phyloP scores from a whole-genome alignment of 2,888 invertebrate genomes.

The Scelioninae gen. 2 region DNA sequence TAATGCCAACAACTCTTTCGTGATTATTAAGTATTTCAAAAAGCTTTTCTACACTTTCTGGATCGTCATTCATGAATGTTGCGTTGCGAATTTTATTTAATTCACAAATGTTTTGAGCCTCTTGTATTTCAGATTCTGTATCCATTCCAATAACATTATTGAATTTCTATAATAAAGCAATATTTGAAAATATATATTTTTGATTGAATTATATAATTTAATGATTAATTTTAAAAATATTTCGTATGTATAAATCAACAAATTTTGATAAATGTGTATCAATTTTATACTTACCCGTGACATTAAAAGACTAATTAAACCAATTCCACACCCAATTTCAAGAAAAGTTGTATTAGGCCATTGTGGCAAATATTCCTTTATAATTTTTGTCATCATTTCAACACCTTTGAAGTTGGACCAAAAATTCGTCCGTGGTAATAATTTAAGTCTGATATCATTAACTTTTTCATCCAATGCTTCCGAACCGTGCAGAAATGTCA shows the following conservation, averaged over 20 bases:
- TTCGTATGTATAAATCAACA: neutral
- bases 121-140: conserved; percentile 71
- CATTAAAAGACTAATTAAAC: conserved; percentile 71
- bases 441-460: conserved; percentile 69
- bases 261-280: neutral
- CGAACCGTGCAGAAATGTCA: conserved; percentile 70
- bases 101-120: conserved; percentile 71
- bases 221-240: too few relatives aligned
- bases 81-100: conserved; percentile 71
- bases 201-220: too few relatives aligned
- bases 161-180: conserved; percentile 69
- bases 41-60: conserved; percentile 63
- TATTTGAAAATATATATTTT: too few relatives aligned
- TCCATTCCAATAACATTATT: conserved; percentile 72
- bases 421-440: conserved; percentile 73
- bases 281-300: conserved; percentile 66
- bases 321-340: conserved; percentile 73
- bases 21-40: conserved; percentile 62
- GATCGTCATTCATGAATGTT: conserved; percentile 70
- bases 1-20: conserved; percentile 60
- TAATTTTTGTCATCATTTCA: conserved; percentile 68
- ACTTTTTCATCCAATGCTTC: conserved; percentile 71
- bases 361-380: conserved; percentile 68
- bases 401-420: conserved; percentile 72
- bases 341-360: conserved; percentile 67